Base-by-base conservation (phyloP, 2,797 vertebrate species). In the Dendrocincla fuliginosa region DNA sequence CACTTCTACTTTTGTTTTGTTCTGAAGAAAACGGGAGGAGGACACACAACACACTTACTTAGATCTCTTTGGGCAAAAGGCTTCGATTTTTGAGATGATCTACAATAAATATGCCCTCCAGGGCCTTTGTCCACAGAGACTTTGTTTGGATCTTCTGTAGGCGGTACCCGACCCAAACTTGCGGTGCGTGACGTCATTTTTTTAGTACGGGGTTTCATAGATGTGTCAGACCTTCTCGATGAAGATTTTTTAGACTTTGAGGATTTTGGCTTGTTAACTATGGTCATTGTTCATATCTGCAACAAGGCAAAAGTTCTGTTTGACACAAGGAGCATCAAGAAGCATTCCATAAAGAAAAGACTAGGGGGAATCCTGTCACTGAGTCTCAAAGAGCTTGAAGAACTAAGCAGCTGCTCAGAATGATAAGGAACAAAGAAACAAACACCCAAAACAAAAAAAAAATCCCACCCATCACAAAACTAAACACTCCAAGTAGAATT, bases 201-300 rank as follows among this genome's bases (percentile, higher is more conserved):
- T 98, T 98, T 99, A 93, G 98, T 98, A 94, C 98, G 98, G 95
- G 98, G 98, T 80, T 98, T 97, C 96, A 98, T 97, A 23, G 98
- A 97, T 94, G 97, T 98, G 94, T 98, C 98, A 97, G 98, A 92
- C 1, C 19, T 73, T 64, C 98, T 96, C 95, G 99, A 95, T 97
- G 99, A 98, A 97, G 98, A 96, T 97, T 99, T 98, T 97, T 99
- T 98, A 93, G 98, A 98, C 97, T 98, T 99, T 98, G 99, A 99
- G 97, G 99, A 98, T 97, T 99, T 99, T 97, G 98, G 98, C 98
- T 99, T 99, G 98, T 99, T 99, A 99, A 99, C 99, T 99, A 99
- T 99, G 98, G 99, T 99, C 99, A 99, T 99, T 98, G 98, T 99
- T 99, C 99, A 99, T 98, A 98, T 98, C 99, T 99, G 98, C 56